These are phyloP conservation scores for Eptesicus fuscus DNA, from an alignment of 2,113 vertebrate genomes.

Conservation along the genomic window DNA sequence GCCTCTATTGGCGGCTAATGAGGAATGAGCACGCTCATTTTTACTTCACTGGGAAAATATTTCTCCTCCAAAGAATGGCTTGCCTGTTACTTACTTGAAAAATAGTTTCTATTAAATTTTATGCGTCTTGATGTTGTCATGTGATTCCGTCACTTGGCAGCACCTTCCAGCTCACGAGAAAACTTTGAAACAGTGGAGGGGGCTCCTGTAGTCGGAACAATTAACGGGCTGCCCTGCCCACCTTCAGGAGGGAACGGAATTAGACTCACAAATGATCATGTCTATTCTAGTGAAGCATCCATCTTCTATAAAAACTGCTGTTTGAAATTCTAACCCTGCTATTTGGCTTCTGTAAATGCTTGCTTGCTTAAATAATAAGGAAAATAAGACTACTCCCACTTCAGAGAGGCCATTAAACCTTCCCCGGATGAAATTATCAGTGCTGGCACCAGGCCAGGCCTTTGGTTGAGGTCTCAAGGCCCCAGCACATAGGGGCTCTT, in stretches of 20 bases:
- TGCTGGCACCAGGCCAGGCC: too few relatives aligned
- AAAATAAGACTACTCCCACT: too few relatives aligned
- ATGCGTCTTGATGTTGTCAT: not conserved
- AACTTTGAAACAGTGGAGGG: not conserved
- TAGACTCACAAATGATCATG: slow-evolving; percentile 50
- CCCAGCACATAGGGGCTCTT: too few relatives aligned
- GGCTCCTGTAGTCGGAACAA: not conserved
- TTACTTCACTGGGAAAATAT: not conserved
- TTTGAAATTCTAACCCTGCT: too few relatives aligned
- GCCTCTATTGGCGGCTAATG: not conserved
- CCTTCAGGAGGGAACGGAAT: slow-evolving; percentile 45
- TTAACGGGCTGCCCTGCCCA: slow-evolving; percentile 62
- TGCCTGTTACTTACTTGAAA: not conserved
- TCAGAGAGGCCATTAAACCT: too few relatives aligned
- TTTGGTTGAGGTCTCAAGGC: too few relatives aligned
- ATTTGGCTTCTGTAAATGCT: too few relatives aligned
- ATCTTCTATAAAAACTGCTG: too few relatives aligned
- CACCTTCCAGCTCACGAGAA: not conserved
- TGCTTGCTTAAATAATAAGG: too few relatives aligned
- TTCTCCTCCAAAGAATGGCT: not conserved
- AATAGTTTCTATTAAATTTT: not conserved
- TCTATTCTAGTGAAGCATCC: too few relatives aligned
- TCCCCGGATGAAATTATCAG: too few relatives aligned
- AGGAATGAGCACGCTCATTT: not conserved
- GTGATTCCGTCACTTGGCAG: not conserved